phyloP scores from a whole-genome alignment of 2,113 vertebrate species.

The Eonycteris spelaea region DNA sequence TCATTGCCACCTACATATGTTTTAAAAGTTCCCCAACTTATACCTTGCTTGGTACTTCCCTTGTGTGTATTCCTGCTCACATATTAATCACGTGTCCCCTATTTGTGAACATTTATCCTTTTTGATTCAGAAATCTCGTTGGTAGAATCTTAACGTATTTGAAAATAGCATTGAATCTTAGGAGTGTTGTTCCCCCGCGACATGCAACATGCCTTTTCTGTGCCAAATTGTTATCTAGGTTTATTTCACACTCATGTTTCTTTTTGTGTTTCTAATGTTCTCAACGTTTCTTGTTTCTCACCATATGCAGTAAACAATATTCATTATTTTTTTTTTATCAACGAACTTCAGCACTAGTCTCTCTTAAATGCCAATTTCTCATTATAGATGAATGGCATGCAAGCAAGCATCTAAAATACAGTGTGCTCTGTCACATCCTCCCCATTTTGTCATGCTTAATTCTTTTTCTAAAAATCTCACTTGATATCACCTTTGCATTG shows the following conservation, averaged over 20 bases:
- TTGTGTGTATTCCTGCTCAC: neutral
- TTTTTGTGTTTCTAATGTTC: neutral
- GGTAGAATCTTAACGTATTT: neutral
- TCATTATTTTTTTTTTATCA: neutral
- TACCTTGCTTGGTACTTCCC: neutral
- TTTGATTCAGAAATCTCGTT: slow-evolving; percentile 1
- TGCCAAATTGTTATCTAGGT: neutral
- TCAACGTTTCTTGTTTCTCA: neutral
- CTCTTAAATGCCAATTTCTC: neutral
- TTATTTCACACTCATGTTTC: neutral
- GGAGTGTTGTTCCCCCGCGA: neutral
- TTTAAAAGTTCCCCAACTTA: neutral
- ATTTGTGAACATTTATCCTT: neutral
- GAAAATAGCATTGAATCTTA: neutral
- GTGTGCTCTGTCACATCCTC: neutral
- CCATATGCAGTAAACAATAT: neutral
- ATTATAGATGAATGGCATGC: neutral
- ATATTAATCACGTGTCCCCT: neutral
- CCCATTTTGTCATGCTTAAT: neutral
- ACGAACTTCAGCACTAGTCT: neutral
- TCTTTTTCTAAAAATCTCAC: neutral
- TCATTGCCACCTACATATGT: neutral
- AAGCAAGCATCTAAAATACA: neutral
- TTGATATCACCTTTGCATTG: neutral
- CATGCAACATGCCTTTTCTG: neutral